Evolutionary conservation across 2,888 invertebrate species (phyloP).

Genomic region (Silvanus unidentatus): DNA sequence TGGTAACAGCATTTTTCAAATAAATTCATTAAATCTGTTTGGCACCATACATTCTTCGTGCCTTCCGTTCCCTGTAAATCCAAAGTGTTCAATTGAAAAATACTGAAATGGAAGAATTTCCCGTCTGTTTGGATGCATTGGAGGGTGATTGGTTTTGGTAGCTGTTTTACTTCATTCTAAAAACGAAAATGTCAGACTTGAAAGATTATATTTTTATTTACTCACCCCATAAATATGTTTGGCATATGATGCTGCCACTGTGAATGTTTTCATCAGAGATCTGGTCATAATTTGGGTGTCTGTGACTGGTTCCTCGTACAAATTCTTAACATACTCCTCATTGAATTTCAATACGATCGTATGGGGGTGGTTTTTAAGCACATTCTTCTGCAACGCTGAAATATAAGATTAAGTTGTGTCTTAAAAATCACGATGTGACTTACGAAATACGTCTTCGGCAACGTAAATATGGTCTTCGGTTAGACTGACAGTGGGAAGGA

Average conservation of each 20-base stretch:
- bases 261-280: conserved; percentile 68
- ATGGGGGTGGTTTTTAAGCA: conserved; percentile 60
- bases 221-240: conserved; percentile 65
- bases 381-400: conserved; percentile 50
- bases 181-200: conserved; percentile 12
- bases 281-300: conserved; percentile 63
- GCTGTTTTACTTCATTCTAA: conserved; percentile 55
- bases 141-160: conserved; percentile 72
- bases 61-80: conserved; percentile 53
- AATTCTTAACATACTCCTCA: conserved; percentile 57
- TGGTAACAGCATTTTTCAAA: conserved; percentile 62
- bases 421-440: conserved; percentile 42
- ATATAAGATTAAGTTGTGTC: conserved; percentile 12
- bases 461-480: conserved; percentile 59
- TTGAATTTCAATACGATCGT: conserved; percentile 72
- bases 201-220: neutral
- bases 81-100: conserved; percentile 78
- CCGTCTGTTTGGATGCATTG: conserved; percentile 82
- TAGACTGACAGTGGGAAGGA: conserved; percentile 66
- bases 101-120: conserved; percentile 69
- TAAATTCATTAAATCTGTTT: conserved; percentile 56
- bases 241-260: conserved; percentile 71
- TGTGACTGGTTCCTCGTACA: conserved; percentile 63
- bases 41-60: conserved; percentile 76
- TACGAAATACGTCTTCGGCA: conserved; percentile 62